Percentiles rank a stretch among this genome's conserved stretches.
Evolutionary conservation across 2,113 vertebrate genomes (phyloP).

Genomic region (Etheostoma cragini): DNA sequence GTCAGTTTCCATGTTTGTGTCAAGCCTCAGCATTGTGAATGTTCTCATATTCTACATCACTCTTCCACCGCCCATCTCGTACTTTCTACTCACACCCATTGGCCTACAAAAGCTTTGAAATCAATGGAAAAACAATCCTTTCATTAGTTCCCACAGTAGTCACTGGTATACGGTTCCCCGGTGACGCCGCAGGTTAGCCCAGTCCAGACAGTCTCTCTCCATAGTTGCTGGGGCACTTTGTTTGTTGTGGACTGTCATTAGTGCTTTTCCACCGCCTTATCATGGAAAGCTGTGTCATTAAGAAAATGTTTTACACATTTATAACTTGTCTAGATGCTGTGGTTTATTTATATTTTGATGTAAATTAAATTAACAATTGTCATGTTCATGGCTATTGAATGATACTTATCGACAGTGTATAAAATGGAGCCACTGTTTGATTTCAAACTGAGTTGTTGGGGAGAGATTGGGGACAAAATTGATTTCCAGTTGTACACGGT

Average conservation of each 20-base stretch:
- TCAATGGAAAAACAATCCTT: constrained; percentile 41
- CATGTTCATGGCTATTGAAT: not conserved
- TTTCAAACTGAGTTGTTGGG: not conserved
- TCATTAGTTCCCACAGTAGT: constrained; percentile 48
- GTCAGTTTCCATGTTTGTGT: not conserved
- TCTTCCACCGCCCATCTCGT: constrained; percentile 8
- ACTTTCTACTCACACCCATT: constrained; percentile 39
- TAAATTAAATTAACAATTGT: not conserved
- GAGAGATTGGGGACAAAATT: not conserved
- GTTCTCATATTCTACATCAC: not conserved
- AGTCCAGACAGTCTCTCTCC: constrained; percentile 28
- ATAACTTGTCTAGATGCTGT: not conserved
- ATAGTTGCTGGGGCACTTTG: constrained; percentile 4
- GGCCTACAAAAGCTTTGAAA: constrained; percentile 56
- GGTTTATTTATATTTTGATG: not conserved
- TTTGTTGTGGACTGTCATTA: constrained; percentile 24
- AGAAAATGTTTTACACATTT: not conserved
- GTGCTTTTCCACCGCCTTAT: constrained; percentile 14
- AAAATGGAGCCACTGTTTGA: not conserved
- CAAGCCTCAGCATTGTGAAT: not conserved
- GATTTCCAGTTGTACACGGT: not conserved
- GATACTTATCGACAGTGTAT: not conserved
- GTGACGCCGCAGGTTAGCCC: constrained; percentile 35
- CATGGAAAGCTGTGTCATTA: not conserved
- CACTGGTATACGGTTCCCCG: constrained; percentile 43